Evolutionary conservation across 1,140 invertebrate species (phyloP).

Genomic region (Stegodyphus dumicola): DNA sequence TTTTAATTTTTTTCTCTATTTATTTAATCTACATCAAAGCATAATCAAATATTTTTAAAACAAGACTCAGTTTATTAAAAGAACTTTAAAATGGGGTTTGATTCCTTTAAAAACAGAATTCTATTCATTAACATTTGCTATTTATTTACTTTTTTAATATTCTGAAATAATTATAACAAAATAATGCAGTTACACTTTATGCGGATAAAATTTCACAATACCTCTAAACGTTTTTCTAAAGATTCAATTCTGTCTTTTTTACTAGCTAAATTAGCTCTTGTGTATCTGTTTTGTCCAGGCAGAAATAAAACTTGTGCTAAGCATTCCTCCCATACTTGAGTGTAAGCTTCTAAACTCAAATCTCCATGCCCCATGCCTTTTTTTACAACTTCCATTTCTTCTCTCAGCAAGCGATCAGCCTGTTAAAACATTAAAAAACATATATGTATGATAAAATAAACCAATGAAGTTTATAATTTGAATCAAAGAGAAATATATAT

Average conservation of each 20-base stretch:
- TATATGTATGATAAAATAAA: neutral
- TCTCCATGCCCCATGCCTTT: conserved; percentile 96
- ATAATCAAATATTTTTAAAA: too few relatives aligned
- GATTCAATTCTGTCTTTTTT: conserved; percentile 97
- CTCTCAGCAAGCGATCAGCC: conserved; percentile 77
- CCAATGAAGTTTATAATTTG: neutral
- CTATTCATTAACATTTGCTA: too few relatives aligned
- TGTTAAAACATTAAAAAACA: conserved; percentile 47
- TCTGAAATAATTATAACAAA: neutral
- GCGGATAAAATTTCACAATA: conserved; percentile 38
- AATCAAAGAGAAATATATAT: neutral
- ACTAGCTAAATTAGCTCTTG: conserved; percentile 90
- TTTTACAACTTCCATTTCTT: conserved; percentile 91
- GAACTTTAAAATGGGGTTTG: too few relatives aligned
- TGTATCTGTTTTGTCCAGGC: conserved; percentile 90
- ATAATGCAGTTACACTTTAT: neutral
- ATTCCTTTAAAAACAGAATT: too few relatives aligned
- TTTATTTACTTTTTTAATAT: too few relatives aligned
- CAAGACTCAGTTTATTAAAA: too few relatives aligned
- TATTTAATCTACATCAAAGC: too few relatives aligned
- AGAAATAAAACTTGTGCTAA: conserved; percentile 86
- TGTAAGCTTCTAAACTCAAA: conserved; percentile 88
- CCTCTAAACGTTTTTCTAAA: conserved; percentile 88
- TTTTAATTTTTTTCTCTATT: too few relatives aligned
- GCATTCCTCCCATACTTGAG: conserved; percentile 98